Percentiles rank a stretch among this genome's conserved stretches.
Conservation (phyloP, 1,140 invertebrate species). For the Achatina immaculata region DNA sequence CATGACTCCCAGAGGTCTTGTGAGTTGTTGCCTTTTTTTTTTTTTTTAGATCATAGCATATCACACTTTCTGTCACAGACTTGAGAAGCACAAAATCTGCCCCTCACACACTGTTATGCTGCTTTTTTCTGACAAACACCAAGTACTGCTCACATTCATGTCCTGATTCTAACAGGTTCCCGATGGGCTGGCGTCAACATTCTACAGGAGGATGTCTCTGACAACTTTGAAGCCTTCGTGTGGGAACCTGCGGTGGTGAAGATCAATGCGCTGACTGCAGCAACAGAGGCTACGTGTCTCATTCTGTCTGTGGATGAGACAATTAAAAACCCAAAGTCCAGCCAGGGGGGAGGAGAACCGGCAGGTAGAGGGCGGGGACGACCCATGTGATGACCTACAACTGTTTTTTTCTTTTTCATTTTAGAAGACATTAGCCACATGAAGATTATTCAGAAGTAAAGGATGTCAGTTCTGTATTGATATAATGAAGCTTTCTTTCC, state of each 20-base stretch:
- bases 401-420: conserved; percentile 3
- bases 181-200: conserved; percentile 98
- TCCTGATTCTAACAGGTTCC: no score
- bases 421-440: neutral
- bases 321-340: conserved; percentile 87
- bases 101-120: no score
- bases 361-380: conserved; percentile 61
- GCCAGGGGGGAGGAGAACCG: conserved; percentile 48
- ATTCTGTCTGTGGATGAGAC: conserved; percentile 98
- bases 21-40: no score
- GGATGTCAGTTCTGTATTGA: neutral
- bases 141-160: no score
- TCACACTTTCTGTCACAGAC: no score
- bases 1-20: no score
- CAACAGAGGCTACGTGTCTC: conserved; percentile 94
- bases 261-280: conserved; percentile 95
- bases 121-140: no score
- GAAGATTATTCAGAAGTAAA: neutral
- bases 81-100: no score
- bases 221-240: conserved; percentile 94
- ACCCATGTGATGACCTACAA: conserved; percentile 64
- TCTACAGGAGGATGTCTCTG: conserved; percentile 90
- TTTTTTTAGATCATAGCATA: no score
- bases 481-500: neutral
- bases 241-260: conserved; percentile 99